These are phyloP conservation scores for Zaprionus gabonicus DNA, from an alignment of 1,140 invertebrate species.

Conservation along the genomic window DNA sequence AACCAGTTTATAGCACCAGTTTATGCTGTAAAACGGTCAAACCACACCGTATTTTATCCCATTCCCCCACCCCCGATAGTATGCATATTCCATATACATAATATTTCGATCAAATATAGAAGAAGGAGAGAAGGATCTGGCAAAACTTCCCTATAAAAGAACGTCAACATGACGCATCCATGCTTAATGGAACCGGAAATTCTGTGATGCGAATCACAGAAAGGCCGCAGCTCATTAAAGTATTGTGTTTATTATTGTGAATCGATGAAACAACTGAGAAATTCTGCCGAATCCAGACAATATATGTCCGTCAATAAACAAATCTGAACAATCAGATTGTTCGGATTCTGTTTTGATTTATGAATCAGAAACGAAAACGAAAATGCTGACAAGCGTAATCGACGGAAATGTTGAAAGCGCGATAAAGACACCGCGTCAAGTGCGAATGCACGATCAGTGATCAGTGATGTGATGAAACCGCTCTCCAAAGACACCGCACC, in stretches of 20 bases:
- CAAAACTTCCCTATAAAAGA: conserved; percentile 25
- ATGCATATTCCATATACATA: not conserved
- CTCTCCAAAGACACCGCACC: conserved; percentile 4
- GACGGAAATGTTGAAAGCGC: conserved; percentile 35
- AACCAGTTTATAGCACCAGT: conserved; percentile 36
- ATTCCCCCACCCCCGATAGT: not conserved
- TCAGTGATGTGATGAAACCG: conserved; percentile 41
- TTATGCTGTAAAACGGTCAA: conserved; percentile 30
- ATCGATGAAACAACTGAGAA: conserved; percentile 21
- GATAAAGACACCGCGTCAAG: conserved; percentile 27
- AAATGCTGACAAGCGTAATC: conserved; percentile 22
- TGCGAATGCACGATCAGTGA: conserved; percentile 17
- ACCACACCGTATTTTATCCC: conserved; percentile 1
- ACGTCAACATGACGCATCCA: conserved; percentile 35
- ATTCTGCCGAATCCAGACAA: conserved; percentile 15
- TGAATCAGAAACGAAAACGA: conserved; percentile 41
- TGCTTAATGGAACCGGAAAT: conserved; percentile 45
- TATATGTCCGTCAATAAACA: conserved; percentile 25
- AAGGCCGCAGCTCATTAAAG: conserved; percentile 29
- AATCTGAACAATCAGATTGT: conserved; percentile 6
- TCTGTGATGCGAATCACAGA: conserved; percentile 43
- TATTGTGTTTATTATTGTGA: conserved; percentile 29
- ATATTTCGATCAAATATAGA: not conserved
- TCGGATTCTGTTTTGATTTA: conserved; percentile 53
- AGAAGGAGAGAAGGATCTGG: not conserved